Conservation (phyloP, 2,888 invertebrate genomes). For the Deroplatys truncata region DNA sequence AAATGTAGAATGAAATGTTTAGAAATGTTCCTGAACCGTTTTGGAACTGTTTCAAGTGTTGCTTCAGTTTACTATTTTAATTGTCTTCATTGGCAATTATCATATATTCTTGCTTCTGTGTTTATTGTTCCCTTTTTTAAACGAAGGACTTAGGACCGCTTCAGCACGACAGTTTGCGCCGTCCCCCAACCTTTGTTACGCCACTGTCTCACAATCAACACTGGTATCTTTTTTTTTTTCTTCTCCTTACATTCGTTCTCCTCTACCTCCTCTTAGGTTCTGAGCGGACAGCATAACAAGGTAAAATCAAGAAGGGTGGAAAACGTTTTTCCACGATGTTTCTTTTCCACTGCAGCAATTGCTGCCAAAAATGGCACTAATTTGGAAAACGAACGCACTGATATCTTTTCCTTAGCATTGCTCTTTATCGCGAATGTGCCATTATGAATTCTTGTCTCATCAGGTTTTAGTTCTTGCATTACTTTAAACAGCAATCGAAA, state of each 20-base stretch:
- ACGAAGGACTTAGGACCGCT: too few relatives aligned
- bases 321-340: neutral
- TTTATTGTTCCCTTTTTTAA: too few relatives aligned
- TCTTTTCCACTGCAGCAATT: neutral
- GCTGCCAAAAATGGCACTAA: neutral
- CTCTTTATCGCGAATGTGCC: neutral
- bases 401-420: neutral
- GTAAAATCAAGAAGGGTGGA: neutral
- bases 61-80: too few relatives aligned
- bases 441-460: neutral
- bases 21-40: too few relatives aligned
- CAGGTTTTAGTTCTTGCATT: neutral
- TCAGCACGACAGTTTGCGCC: too few relatives aligned
- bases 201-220: neutral
- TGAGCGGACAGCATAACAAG: conserved; percentile 9
- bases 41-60: too few relatives aligned
- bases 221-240: neutral
- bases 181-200: too few relatives aligned
- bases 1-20: too few relatives aligned
- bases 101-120: too few relatives aligned
- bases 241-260: neutral
- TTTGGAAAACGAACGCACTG: neutral
- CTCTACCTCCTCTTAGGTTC: neutral
- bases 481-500: neutral
- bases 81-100: too few relatives aligned